Conservation (phyloP, 2,888 invertebrate genomes). For the Cyaniris semiargus region DNA sequence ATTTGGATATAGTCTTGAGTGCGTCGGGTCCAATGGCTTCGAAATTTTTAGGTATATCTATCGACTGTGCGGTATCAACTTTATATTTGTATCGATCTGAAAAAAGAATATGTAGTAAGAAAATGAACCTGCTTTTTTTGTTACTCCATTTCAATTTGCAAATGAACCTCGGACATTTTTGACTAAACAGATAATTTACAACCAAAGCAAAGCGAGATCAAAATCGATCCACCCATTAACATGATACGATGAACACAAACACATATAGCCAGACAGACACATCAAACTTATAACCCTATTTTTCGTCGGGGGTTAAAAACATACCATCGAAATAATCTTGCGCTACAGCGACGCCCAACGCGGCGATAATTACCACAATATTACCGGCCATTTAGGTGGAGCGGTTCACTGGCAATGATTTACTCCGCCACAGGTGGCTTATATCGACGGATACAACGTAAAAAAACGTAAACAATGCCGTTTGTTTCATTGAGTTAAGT, state of each 20-base stretch:
- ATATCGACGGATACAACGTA: slow-evolving; percentile 54
- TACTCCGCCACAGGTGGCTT: slow-evolving; percentile 55
- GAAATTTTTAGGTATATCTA: neutral
- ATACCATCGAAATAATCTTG: slow-evolving; percentile 7
- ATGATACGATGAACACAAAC: neutral
- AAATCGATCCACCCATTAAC: neutral
- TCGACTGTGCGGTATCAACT: neutral
- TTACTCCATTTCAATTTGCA: neutral
- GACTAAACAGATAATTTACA: too few species aligned
- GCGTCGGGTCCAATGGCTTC: slow-evolving; percentile 7
- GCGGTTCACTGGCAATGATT: slow-evolving; percentile 42
- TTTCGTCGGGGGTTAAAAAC: neutral
- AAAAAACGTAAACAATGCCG: slow-evolving; percentile 56
- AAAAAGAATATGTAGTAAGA: neutral
- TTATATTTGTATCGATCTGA: neutral
- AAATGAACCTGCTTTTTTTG: neutral
- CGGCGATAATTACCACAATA: slow-evolving; percentile 14
- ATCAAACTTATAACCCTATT: neutral
- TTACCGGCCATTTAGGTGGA: slow-evolving; percentile 19
- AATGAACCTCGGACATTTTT: too few species aligned
- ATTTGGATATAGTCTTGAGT: neutral
- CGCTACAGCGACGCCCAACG: neutral
- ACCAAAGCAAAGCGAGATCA: neutral
- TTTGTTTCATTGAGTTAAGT: slow-evolving; percentile 54
- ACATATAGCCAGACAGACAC: neutral